Conservation (phyloP, 2,888 invertebrate species). For the Xestobium rufovillosum region DNA sequence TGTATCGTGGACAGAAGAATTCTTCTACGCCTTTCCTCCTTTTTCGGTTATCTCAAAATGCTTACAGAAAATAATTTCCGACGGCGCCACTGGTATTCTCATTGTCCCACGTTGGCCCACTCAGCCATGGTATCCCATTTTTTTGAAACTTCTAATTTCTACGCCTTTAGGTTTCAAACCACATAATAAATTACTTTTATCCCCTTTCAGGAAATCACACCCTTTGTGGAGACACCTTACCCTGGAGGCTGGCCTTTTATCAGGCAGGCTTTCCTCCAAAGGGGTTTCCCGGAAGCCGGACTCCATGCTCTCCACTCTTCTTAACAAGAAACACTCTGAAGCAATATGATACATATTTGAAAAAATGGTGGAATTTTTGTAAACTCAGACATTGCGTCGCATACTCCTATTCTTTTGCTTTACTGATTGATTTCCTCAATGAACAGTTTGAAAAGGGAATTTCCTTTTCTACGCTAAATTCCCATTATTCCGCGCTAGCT, state of each 20-base stretch:
- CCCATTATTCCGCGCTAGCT: no score
- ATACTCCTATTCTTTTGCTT: no score
- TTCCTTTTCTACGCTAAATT: no score
- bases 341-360: no score
- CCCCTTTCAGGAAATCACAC: constrained; percentile 2
- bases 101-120: constrained; percentile 14
- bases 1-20: constrained; percentile 9
- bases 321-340: no score
- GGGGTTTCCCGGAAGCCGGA: background rate
- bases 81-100: constrained; percentile 13
- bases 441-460: background rate
- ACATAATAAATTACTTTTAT: background rate
- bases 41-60: constrained; percentile 13
- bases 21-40: constrained; percentile 16
- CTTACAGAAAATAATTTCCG: constrained; percentile 12
- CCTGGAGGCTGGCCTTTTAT: constrained; percentile 3
- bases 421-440: background rate
- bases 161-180: constrained; percentile 8
- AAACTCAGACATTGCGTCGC: no score
- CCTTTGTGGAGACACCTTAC: no score
- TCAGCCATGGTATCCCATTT: constrained; percentile 17
- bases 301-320: no score
- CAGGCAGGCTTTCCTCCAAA: no score
- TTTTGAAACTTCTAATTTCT: constrained; percentile 5
- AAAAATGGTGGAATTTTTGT: no score